Evolutionary conservation across 2,797 vertebrate genomes (phyloP).

Genomic region (Ptychadena robeensis): DNA sequence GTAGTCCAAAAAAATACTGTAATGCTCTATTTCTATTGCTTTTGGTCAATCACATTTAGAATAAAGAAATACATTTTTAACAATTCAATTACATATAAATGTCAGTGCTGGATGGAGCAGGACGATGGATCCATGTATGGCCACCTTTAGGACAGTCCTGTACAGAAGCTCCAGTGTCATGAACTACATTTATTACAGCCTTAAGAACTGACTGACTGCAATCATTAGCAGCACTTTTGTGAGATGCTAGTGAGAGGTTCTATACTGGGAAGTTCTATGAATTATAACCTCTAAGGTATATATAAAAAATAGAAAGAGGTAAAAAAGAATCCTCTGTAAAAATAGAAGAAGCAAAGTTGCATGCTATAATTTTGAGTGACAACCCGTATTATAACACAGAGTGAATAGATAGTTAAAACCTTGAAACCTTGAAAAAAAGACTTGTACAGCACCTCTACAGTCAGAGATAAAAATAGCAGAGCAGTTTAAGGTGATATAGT

Average conservation of each 20-base stretch:
- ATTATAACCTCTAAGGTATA: conserved; percentile 39
- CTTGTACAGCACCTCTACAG: conserved; percentile 45
- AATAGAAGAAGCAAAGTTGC: conserved; percentile 46
- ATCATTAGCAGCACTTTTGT: conserved; percentile 1
- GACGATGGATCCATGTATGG: no score
- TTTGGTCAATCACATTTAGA: no score
- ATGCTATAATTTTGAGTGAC: conserved; percentile 54
- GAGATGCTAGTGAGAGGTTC: conserved; percentile 7
- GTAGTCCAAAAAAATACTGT: no score
- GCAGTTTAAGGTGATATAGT: conserved; percentile 36
- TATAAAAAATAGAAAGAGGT: neutral
- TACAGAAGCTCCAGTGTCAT: neutral
- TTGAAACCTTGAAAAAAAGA: conserved; percentile 21
- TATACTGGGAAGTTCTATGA: conserved; percentile 17
- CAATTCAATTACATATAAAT: no score
- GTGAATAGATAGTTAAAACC: conserved; percentile 24
- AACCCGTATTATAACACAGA: conserved; percentile 41
- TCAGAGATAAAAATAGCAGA: conserved; percentile 43
- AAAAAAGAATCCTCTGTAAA: conserved; percentile 48
- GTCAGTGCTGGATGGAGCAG: no score
- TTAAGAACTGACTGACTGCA: neutral
- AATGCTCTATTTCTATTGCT: no score
- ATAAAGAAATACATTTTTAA: no score
- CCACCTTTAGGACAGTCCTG: neutral
- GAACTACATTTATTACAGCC: neutral